Base-by-base conservation (phyloP, 1,140 invertebrate species). In the Diachasmimorpha longicaudata region DNA sequence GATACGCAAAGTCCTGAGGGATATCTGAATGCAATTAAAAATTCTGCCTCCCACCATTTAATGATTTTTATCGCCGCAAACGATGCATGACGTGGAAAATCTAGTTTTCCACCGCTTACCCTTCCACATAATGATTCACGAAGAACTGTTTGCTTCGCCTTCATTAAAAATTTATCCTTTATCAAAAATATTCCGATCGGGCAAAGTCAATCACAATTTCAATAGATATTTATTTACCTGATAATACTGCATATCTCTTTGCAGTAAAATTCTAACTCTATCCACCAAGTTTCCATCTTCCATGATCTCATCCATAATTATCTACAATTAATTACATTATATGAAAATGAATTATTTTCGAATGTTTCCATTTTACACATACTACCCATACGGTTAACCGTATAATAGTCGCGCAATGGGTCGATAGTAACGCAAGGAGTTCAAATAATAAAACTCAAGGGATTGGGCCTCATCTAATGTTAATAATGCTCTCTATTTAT, bases 221-320 rank as follows among this genome's bases (percentile, higher is more conserved):
- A 31, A 3, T 31, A 31, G 6, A 42, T 3, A 42, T 42, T 42
- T 42, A 10, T 42, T 81, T 88, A 94, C 93, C 91, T 94, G 92
- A 89, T 95, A 95, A 89, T 95, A 95, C 85, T 94, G 92, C 85
- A 94, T 90, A 85, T 95, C 94, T 52, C 94, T 88, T 85, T 95
- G 94, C 48, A 95, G 89, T 44, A 95, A 89, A 81, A 95, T 95
- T 77, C 93, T 91, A 52, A 95, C 94, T 77, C 93, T 91, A 86
- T 95, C 95, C 91, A 95, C 94, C 85, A 95, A 92, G 91, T 95
- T 95, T 25, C 94, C 94, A 91, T 95, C 94, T 91, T 95, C 94
- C 89, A 95, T 94, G 74, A 95, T 93, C 86, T 95, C 94, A 94
- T 95, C 95, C 74, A 77, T 82, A 72, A 78, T 36, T 63, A 63